These are phyloP conservation scores for Chinchilla lanigera DNA, from an alignment of 2,113 vertebrate species.

Conservation along the genomic window DNA sequence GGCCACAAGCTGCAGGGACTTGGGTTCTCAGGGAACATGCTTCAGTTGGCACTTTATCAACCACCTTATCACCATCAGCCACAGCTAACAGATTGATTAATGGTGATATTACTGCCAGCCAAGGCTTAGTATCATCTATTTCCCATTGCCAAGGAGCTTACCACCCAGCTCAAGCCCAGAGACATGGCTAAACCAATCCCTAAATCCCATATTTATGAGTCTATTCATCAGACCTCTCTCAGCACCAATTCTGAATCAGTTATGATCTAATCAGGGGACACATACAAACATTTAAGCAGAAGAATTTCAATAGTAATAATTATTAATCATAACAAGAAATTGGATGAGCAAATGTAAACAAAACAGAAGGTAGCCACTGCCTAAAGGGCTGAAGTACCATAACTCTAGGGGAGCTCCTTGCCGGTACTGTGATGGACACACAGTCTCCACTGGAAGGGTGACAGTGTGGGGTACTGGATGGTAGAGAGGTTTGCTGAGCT, in stretches of 20 bases:
- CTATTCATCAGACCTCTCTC: not conserved
- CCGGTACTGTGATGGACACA: not conserved
- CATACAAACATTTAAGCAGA: not conserved
- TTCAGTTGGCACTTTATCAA: not conserved
- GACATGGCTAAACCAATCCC: not conserved
- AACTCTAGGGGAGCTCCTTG: not conserved
- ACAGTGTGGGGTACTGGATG: not conserved
- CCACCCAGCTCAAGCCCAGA: not conserved
- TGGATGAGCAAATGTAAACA: not conserved
- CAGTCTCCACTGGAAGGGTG: not conserved
- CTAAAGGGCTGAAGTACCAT: not conserved
- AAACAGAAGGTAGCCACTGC: not conserved
- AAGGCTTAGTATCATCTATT: not conserved
- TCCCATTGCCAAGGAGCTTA: not conserved
- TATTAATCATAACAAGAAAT: not conserved
- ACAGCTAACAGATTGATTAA: not conserved
- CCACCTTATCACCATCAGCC: not conserved
- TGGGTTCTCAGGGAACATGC: not conserved
- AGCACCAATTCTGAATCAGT: not conserved
- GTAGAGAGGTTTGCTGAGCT: not conserved
- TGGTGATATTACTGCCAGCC: not conserved
- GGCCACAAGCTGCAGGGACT: not conserved
- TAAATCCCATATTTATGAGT: not conserved
- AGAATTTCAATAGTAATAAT: not conserved
- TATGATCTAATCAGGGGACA: not conserved